A percentile compares a stretch with the other conserved stretches of the same genome.
These are phyloP conservation scores for Euclidia mi DNA, from an alignment of 2,888 invertebrate species.

Conservation along the genomic window DNA sequence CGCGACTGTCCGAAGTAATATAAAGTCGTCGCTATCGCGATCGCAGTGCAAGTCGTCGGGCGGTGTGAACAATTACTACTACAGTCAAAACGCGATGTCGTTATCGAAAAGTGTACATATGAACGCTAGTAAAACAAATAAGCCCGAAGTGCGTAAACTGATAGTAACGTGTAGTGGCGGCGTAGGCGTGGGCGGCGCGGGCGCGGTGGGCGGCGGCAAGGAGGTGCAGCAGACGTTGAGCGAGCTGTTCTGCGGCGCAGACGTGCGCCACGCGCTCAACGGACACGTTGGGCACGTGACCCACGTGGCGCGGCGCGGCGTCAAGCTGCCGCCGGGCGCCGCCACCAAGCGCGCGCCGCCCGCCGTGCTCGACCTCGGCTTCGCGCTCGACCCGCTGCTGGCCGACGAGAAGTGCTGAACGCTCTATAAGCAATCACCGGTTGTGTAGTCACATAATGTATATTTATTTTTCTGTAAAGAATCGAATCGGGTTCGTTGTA, in stretches of 20 bases:
- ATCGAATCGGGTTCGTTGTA: slow-evolving; percentile 78
- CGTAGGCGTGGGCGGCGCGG: slow-evolving; percentile 45
- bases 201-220: slow-evolving; percentile 41
- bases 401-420: slow-evolving; percentile 88
- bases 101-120: slow-evolving; percentile 83
- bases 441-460: slow-evolving; percentile 86
- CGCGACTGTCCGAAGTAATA: slow-evolving; percentile 85
- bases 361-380: slow-evolving; percentile 79
- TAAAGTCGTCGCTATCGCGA: slow-evolving; percentile 83
- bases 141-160: slow-evolving; percentile 86
- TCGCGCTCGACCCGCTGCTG: slow-evolving; percentile 83
- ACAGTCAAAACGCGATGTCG: slow-evolving; percentile 75
- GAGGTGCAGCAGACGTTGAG: slow-evolving; percentile 73
- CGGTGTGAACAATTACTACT: slow-evolving; percentile 76
- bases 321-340: slow-evolving; percentile 60
- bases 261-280: slow-evolving; percentile 72
- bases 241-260: slow-evolving; percentile 73
- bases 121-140: slow-evolving; percentile 81
- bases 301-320: slow-evolving; percentile 58
- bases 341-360: slow-evolving; percentile 68
- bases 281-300: slow-evolving; percentile 75
- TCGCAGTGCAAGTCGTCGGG: slow-evolving; percentile 77
- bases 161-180: slow-evolving; percentile 84
- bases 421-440: slow-evolving; percentile 73
- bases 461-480: slow-evolving; percentile 87